Evolutionary conservation across 2,888 invertebrate species (phyloP).

Genomic region (Encarsia formosa): DNA sequence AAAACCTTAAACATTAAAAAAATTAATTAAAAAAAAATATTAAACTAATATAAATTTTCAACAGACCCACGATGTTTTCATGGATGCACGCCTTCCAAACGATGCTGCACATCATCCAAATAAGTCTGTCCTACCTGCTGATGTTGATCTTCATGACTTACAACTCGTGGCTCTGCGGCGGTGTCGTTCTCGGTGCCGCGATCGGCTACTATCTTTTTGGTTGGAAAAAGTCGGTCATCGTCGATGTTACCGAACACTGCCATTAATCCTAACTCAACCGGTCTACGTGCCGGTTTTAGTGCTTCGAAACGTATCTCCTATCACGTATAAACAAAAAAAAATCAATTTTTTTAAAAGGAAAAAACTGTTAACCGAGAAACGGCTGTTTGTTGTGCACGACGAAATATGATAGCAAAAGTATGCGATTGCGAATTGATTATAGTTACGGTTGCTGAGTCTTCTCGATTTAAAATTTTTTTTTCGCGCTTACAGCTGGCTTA

Average conservation of each 20-base stretch:
- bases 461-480: too few relatives aligned
- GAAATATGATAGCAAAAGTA: too few relatives aligned
- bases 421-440: too few relatives aligned
- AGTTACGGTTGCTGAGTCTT: too few relatives aligned
- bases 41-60: too few relatives aligned
- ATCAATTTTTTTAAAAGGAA: neutral
- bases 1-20: too few relatives aligned
- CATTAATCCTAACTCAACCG: slow-evolving; percentile 57
- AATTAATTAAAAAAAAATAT: too few relatives aligned
- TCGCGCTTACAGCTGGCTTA: too few relatives aligned
- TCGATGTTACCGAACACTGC: slow-evolving; percentile 94
- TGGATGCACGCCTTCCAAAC: slow-evolving; percentile 82
- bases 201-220: slow-evolving; percentile 93
- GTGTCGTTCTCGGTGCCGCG: slow-evolving; percentile 84
- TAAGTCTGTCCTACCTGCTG: slow-evolving; percentile 85
- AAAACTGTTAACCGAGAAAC: too few relatives aligned
- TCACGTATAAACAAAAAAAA: neutral
- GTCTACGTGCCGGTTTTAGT: slow-evolving; percentile 1
- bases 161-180: slow-evolving; percentile 88
- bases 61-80: slow-evolving; percentile 81
- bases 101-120: slow-evolving; percentile 81
- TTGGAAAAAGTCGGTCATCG: slow-evolving; percentile 90
- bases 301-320: neutral
- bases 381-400: too few relatives aligned
- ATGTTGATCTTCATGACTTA: slow-evolving; percentile 98